These are phyloP conservation scores for Conus betulinus DNA, from an alignment of 1,140 invertebrate genomes.

Conservation along the genomic window DNA sequence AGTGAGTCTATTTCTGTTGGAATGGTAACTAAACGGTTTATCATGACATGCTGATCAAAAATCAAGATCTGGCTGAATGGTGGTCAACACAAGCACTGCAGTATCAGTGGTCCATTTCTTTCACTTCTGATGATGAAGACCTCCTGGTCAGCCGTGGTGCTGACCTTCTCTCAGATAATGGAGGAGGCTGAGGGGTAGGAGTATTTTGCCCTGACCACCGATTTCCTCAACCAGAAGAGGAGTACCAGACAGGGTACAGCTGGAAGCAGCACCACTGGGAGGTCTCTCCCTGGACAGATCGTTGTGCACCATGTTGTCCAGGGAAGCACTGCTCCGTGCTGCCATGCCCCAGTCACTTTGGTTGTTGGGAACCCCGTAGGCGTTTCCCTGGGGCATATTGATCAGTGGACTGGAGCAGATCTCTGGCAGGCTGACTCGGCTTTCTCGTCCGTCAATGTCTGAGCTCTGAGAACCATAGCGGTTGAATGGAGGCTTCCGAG, in stretches of 20 bases:
- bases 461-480: background rate
- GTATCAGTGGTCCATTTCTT: background rate
- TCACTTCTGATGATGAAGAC: background rate
- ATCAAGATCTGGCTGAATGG: too few species aligned
- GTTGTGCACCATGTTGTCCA: slow-evolving; percentile 36
- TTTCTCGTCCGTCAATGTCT: slow-evolving; percentile 12
- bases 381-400: slow-evolving; percentile 39
- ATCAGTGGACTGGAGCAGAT: slow-evolving; percentile 39
- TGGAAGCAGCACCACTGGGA: background rate
- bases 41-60: too few species aligned
- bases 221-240: slow-evolving; percentile 6
- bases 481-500: background rate
- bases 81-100: too few species aligned
- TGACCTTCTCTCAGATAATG: background rate
- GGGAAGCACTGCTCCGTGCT: slow-evolving; percentile 4
- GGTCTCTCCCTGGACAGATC: slow-evolving; percentile 20
- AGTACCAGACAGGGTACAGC: background rate
- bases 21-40: too few species aligned
- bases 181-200: slow-evolving; percentile 19
- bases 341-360: background rate
- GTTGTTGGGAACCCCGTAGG: slow-evolving; percentile 6
- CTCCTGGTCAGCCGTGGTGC: background rate
- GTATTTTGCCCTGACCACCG: background rate
- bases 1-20: too few species aligned
- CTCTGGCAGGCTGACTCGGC: slow-evolving; percentile 36